Conservation (phyloP, 2,797 vertebrate genomes). For the Carapus acus region DNA sequence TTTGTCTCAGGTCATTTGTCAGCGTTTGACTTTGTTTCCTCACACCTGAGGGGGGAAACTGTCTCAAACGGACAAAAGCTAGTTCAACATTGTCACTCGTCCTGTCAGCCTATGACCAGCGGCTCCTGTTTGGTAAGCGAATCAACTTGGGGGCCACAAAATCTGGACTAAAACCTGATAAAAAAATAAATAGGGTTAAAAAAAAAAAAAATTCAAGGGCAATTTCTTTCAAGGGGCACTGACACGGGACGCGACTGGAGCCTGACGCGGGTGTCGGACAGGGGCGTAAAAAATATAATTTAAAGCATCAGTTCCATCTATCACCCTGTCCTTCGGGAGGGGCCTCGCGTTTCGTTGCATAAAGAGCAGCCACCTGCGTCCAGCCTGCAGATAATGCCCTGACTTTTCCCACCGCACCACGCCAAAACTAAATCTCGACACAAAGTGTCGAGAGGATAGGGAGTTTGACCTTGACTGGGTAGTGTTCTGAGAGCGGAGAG, state of each 20-base stretch:
- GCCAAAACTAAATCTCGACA: conserved; percentile 8
- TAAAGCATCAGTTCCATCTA: too few relatives aligned
- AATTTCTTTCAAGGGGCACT: conserved; percentile 5
- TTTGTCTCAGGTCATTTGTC: too few relatives aligned
- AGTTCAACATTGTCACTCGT: too few relatives aligned
- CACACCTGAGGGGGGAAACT: too few relatives aligned
- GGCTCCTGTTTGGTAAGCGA: too few relatives aligned
- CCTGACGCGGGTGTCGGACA: too few relatives aligned
- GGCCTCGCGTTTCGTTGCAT: conserved; percentile 24
- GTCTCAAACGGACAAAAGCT: too few relatives aligned
- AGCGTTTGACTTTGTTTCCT: too few relatives aligned
- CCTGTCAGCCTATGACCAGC: too few relatives aligned
- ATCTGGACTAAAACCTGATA: background rate
- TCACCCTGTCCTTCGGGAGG: background rate
- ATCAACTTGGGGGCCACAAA: conserved; percentile 1
- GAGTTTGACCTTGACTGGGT: background rate
- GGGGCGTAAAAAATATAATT: too few relatives aligned
- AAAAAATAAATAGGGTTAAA: background rate
- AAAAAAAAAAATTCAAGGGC: background rate
- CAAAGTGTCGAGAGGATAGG: background rate
- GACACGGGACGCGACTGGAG: background rate
- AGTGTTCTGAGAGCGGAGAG: conserved; percentile 2
- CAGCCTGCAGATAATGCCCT: conserved; percentile 36
- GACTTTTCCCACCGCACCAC: conserved; percentile 5
- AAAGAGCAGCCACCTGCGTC: background rate